Evolutionary conservation across 2,888 invertebrate genomes (phyloP), one percentile per base, ranked within the genome.

Genomic region (Acleris emargana): DNA sequence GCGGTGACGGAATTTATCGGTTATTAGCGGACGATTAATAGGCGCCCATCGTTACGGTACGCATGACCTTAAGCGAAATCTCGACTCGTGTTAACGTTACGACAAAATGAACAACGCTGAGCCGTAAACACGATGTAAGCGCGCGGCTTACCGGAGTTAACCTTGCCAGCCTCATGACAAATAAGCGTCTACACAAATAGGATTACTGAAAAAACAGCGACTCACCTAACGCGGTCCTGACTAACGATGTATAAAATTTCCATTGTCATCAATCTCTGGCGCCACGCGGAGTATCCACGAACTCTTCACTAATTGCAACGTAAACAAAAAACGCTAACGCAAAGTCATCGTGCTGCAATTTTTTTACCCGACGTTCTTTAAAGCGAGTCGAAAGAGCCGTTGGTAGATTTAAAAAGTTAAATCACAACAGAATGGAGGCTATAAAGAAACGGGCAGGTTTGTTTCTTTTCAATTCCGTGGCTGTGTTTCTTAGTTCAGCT

Each of bases 191-290:
- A 80, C 80, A 76, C 78, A 81, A 83, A 81, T 86, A 81, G 87
- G 84, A 88, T 89, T 88, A 88, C 87, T 86, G 84, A 86, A 88
- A 89, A 87, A 89, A 86, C 85, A 88, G 84, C 87, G 81, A 79
- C 81, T 88, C 88, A 89, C 88, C 87, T 88, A 90, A 89, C 89
- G 83, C 88, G 86, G 80, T 84, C 82, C 83, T 86, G 89, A 81
- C 91, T 91, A 91, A 91, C 91, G 91, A 91, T 89, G 91, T 91
- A 91, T 91, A 91, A 91, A 91, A 91, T 90, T 91, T 91, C 90
- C 91, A 91, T 91, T 91, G 91, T 91, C 91, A 91, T 91, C 91
- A 92, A 92, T 92, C 91, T 91, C 91, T 89, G 91, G 90, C 91
- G 88, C 87, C 85, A 82, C 86, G 87, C 81, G 81, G 89, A 89